Evolutionary conservation across 2,113 vertebrate genomes (phyloP).

Genomic region (Melanotaenia duboulayi): DNA sequence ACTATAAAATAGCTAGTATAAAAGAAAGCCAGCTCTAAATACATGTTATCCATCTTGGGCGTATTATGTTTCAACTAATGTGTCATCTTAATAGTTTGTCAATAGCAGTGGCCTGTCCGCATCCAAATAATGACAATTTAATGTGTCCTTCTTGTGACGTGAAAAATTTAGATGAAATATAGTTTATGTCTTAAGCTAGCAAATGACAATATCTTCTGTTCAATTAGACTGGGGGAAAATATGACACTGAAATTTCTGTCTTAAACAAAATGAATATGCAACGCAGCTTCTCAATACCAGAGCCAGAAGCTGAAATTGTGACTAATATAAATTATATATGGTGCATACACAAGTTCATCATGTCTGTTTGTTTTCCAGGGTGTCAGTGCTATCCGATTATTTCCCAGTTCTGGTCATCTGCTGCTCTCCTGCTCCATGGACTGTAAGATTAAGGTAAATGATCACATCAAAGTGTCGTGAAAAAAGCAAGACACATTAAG

Average conservation of each 20-base stretch:
- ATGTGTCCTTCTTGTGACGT: background rate
- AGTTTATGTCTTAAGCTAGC: background rate
- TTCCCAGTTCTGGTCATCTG: constrained; percentile 94
- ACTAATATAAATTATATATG: background rate
- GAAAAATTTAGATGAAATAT: background rate
- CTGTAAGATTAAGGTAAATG: constrained; percentile 96
- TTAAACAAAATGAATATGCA: no score
- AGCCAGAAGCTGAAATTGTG: background rate
- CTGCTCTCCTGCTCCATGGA: constrained; percentile 97
- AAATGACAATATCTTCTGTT: background rate
- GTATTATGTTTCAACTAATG: background rate
- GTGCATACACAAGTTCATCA: background rate
- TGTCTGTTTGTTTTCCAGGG: constrained; percentile 78
- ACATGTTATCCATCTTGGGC: background rate
- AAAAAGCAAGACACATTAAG: background rate
- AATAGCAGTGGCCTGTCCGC: background rate
- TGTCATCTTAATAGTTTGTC: background rate
- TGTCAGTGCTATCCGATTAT: constrained; percentile 96
- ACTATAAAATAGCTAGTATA: background rate
- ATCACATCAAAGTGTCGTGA: background rate
- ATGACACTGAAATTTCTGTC: background rate
- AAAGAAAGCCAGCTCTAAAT: background rate
- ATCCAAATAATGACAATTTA: constrained; percentile 7
- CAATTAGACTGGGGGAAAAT: background rate
- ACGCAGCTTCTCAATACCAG: no score